Evolutionary conservation across 2,797 vertebrate genomes (phyloP).

Genomic region (Cetoscarus ocellatus): DNA sequence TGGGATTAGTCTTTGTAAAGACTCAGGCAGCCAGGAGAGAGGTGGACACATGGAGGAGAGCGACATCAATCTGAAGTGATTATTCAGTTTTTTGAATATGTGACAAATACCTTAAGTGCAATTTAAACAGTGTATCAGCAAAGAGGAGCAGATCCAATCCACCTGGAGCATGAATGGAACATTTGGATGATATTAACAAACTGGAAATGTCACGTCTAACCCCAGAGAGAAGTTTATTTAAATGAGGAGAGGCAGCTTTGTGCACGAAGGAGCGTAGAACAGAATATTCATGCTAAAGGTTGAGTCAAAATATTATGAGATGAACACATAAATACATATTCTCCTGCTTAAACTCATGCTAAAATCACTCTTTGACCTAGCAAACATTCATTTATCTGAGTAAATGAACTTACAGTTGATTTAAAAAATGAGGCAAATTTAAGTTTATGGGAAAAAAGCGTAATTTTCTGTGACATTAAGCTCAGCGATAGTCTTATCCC

Average conservation of each 20-base stretch:
- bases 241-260: conserved; percentile 4
- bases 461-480: conserved; percentile 10
- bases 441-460: not conserved
- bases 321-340: not conserved
- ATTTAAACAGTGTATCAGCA: not conserved
- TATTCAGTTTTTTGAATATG: conserved; percentile 11
- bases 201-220: not conserved
- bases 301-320: too few relatives aligned
- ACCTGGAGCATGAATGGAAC: conserved; percentile 8
- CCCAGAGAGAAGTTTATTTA: conserved; percentile 7
- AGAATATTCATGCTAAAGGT: not conserved
- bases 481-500: not conserved
- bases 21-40: conserved; percentile 38
- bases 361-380: not conserved
- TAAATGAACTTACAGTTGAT: too few relatives aligned
- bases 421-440: too few relatives aligned
- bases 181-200: not conserved
- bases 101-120: conserved; percentile 6
- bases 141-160: conserved; percentile 2
- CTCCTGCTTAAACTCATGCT: not conserved
- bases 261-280: not conserved
- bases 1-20: conserved; percentile 64
- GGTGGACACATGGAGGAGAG: conserved; percentile 25
- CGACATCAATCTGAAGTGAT: conserved; percentile 21
- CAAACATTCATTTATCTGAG: not conserved